Conservation (phyloP, 2,888 invertebrate species). For the Keiferia lycopersicella region DNA sequence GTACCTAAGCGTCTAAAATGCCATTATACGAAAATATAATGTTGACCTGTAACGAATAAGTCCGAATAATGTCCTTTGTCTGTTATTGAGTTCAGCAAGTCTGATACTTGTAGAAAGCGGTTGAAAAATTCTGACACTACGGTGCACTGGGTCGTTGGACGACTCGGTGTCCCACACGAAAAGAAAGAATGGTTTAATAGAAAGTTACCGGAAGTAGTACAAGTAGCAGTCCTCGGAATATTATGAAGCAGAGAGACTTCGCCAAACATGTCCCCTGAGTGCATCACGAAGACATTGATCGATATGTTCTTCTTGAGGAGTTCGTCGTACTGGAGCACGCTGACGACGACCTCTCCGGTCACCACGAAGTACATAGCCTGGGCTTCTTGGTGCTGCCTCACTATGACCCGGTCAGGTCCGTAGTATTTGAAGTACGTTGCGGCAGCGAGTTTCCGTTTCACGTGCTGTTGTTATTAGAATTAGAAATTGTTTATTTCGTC, state of each 20-base stretch:
- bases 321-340: conserved; percentile 75
- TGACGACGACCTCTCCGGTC: conserved; percentile 78
- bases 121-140: no score
- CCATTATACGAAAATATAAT: no score
- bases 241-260: conserved; percentile 84
- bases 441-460: conserved; percentile 82
- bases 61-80: no score
- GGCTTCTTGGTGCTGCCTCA: conserved; percentile 82
- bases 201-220: conserved; percentile 72
- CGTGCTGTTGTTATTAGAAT: conserved; percentile 64
- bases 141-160: no score
- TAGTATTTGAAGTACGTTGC: conserved; percentile 83
- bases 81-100: no score
- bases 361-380: conserved; percentile 84
- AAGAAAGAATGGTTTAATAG: no score
- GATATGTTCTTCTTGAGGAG: conserved; percentile 68
- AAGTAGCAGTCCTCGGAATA: conserved; percentile 82
- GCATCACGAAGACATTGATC: conserved; percentile 75
- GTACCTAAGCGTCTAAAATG: no score
- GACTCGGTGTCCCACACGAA: no score
- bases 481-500: no score
- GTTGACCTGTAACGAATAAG: no score
- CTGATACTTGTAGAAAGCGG: no score
- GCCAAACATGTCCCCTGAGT: conserved; percentile 84
- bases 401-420: conserved; percentile 80